Evolutionary conservation across 2,888 invertebrate species (phyloP), one percentile per base, ranked within the genome.

Genomic region (Folsomia manolachei): DNA sequence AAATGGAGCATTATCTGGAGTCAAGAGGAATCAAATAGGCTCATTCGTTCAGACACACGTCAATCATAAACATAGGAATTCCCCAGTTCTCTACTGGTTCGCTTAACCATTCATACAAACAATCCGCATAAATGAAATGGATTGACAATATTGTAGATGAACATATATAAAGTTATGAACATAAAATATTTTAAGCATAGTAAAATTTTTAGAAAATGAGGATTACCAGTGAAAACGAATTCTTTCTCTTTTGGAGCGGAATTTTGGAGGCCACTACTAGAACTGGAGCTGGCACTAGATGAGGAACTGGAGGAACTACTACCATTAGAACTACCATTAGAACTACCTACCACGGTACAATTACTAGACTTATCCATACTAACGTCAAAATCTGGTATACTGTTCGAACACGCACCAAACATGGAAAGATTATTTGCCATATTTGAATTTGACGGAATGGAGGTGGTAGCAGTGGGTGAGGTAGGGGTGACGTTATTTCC

Each of bases 301-400:
- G 19, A 19, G 19, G 60, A 60, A 60, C 19, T 60, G 19, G 60
- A 11, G 23, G 60, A n/a, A 60, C 60, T 7, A 21, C 19, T 19
- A n/a, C 60, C 62, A 25, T 62, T 62, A n/a, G n/a, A n/a, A 60
- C 60, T 60, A n/a, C 14, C 7, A 14, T 19, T 23, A 62, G 24
- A 19, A 25, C 21, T 60, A n/a, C 14, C 62, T 19, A 23, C 14
- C 4, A 19, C n/a, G 21, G 11, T 19, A 62, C 62, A 7, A 62
- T 62, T 62, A 62, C 24, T 62, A 62, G 62, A 62, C 53, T 67
- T 67, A 53, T 67, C 67, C 56, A 67, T 67, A 56, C 67, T 67
- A 67, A 60, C 56, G 27, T 67, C 60, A 56, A 67, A 67, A 53
- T 67, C 67, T 67, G 9, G n/a, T 67, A 67, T 67, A 67, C 52